These are phyloP conservation scores for Cinclus cinclus DNA, from an alignment of 2,113 vertebrate genomes.

Conservation along the genomic window DNA sequence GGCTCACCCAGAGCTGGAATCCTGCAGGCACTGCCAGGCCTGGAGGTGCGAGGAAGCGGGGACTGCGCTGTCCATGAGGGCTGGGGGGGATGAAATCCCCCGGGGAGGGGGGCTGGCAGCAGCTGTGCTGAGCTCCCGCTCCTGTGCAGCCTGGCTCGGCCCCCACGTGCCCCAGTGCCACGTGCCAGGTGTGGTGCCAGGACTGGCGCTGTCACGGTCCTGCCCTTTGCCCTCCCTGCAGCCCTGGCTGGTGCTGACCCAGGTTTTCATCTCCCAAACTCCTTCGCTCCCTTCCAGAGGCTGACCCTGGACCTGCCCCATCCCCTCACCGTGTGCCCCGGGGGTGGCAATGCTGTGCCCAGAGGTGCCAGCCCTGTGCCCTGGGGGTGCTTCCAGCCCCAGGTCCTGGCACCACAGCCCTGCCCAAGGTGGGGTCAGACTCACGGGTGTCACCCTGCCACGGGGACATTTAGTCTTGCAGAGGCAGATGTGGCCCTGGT, in stretches of 20 bases:
- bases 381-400: not conserved
- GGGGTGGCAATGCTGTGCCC: not conserved
- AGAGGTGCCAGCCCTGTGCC: not conserved
- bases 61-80: accelerated
- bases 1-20: not conserved
- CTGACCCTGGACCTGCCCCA: accelerated
- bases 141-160: not conserved
- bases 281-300: not conserved
- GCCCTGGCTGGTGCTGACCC: accelerated
- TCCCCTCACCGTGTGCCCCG: too few species aligned
- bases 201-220: not conserved
- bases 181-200: not conserved
- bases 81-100: too few species aligned
- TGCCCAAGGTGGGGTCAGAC: not conserved
- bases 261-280: not conserved
- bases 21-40: not conserved
- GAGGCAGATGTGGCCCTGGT: not conserved
- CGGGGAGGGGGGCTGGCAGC: not conserved
- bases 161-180: not conserved
- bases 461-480: accelerated
- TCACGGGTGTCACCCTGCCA: not conserved
- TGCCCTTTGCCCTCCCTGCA: not conserved
- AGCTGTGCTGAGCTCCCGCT: not conserved
- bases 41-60: accelerated
- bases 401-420: not conserved